Evolutionary conservation across 2,888 invertebrate species (phyloP).

Genomic region (Callyntrura sp.): DNA sequence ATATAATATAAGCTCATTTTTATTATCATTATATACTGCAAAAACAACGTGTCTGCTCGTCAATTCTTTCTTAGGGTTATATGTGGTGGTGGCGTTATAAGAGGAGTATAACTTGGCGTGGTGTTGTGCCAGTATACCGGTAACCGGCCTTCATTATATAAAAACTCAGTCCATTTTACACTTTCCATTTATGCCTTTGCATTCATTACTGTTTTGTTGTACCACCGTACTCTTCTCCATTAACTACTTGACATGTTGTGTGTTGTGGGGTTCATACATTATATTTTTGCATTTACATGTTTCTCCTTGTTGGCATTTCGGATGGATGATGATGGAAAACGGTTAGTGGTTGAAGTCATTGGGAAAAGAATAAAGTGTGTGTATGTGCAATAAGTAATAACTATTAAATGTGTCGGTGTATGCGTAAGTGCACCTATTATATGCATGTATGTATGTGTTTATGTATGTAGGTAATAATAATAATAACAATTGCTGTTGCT

Average conservation of each 20-base stretch:
- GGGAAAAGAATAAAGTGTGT: too few species aligned
- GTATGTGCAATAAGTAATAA: too few species aligned
- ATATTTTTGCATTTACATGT: conserved; percentile 59
- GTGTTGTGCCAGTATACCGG: background rate
- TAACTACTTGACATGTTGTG: conserved; percentile 57
- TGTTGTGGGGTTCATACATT: conserved; percentile 24
- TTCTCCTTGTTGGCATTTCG: conserved; percentile 40
- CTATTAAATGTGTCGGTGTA: too few species aligned
- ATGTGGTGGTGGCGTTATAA: background rate
- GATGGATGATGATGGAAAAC: conserved; percentile 23
- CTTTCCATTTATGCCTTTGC: conserved; percentile 72
- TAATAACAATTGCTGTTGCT: background rate
- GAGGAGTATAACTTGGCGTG: conserved; percentile 38
- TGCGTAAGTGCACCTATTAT: too few species aligned
- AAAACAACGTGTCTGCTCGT: conserved; percentile 56
- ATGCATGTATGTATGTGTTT: too few species aligned
- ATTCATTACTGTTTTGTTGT: conserved; percentile 56
- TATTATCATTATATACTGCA: conserved; percentile 17
- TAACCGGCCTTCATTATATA: conserved; percentile 38
- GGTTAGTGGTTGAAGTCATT: conserved; percentile 29
- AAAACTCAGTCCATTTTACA: conserved; percentile 68
- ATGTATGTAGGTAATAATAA: conserved; percentile 17
- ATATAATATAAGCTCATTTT: too few species aligned
- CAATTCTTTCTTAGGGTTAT: conserved; percentile 9
- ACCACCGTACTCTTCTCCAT: conserved; percentile 5